Evolutionary conservation across 2,888 invertebrate genomes (phyloP), one percentile per base, ranked within the genome.

Genomic region (Nemotelus pantherinus): DNA sequence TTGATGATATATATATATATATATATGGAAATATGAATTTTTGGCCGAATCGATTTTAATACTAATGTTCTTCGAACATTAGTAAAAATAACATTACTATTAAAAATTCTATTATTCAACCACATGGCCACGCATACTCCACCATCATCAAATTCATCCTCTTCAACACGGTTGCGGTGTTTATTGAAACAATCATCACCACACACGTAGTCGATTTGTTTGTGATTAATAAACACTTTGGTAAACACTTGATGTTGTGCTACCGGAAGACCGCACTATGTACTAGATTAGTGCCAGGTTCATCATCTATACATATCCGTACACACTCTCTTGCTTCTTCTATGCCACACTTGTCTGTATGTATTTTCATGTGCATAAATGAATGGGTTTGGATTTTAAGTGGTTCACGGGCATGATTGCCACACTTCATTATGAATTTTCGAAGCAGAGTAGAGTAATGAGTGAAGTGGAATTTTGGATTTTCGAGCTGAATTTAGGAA

Each of bases 181-280:
- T 78, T 78, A 76, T 76, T 78, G 76, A 78, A 78, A 78, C 74
- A 78, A 78, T 77, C 75, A 77, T 78, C 75, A 75, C 78, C 65
- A 65, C n/a, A 65, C 41, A 74, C 10, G 10, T 57, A 57, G 71
- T 77, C 68, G 65, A 65, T 72, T 77, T 77, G 75, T 77, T 77
- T 77, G 78, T 78, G 75, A 76, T 78, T 78, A 78, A 74, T 76
- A 78, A 78, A 78, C 78, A 78, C 78, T 70, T 78, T 68, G 68
- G 76, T 68, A 78, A 78, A 78, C 78, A 78, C 75, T 77, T 77
- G 45, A 65, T 65, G 44, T 58, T 71, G 50, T 57, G 45, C 63
- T 55, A 55, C 77, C 48, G 48, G 39, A 25, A 25, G 25, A 25
- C 25, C 25, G 25, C 1, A 25, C 25, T 25, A 25, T 25, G 25